These are phyloP conservation scores for Drosophila willistoni DNA, from an alignment of 1,140 invertebrate species.

Conservation along the genomic window DNA sequence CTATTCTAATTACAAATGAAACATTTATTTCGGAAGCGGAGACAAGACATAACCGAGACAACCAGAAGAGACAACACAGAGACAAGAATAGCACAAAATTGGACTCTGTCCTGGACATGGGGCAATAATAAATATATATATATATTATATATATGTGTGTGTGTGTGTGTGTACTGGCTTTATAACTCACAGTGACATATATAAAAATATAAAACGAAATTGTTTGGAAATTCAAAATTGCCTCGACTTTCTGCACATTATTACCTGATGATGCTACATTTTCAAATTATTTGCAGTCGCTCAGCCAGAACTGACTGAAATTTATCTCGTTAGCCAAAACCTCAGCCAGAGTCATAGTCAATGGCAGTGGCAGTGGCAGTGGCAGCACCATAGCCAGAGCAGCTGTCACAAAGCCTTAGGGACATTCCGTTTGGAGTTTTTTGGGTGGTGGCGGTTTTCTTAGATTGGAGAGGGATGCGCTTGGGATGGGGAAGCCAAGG, in stretches of 20 bases:
- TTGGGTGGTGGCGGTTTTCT: neutral
- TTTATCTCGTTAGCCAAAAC: conserved; percentile 73
- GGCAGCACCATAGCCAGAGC: conserved; percentile 20
- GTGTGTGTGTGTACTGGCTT: conserved; percentile 46
- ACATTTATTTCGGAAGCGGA: conserved; percentile 7
- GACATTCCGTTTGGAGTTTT: conserved; percentile 24
- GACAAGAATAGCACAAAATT: neutral
- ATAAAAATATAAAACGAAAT: conserved; percentile 3
- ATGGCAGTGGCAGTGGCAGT: conserved; percentile 11
- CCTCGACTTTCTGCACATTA: conserved; percentile 36
- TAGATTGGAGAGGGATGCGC: neutral
- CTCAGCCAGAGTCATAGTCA: conserved; percentile 18
- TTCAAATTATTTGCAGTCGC: conserved; percentile 68
- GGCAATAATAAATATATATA: conserved; percentile 1
- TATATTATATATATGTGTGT: neutral
- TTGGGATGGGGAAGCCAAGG: conserved; percentile 39
- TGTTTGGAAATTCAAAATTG: conserved; percentile 52
- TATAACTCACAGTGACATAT: conserved; percentile 47
- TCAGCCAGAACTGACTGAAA: conserved; percentile 69
- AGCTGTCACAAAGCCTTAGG: conserved; percentile 60
- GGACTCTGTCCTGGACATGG: conserved; percentile 2
- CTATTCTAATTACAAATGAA: conserved; percentile 47
- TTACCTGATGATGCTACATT: conserved; percentile 70
- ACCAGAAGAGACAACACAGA: no score
- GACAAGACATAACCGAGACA: neutral